A percentile compares a stretch with the other conserved stretches of the same genome.
phyloP scores from a whole-genome alignment of 2,797 vertebrate species.

The Macroramphosus scolopax region DNA sequence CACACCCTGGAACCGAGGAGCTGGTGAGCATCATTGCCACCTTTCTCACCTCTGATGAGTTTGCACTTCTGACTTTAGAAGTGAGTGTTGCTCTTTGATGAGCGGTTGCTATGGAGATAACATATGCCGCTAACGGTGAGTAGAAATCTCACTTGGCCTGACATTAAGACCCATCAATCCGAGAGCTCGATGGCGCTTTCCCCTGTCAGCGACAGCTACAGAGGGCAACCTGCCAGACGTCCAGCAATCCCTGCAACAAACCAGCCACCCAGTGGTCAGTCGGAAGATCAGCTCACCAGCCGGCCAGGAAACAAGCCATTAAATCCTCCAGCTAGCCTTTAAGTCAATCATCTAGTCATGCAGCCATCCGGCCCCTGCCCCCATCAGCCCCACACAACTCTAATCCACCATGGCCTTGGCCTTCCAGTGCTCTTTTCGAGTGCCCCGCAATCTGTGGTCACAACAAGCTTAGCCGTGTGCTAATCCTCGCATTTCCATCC shows the following conservation, averaged over 20 bases:
- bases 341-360: constrained; percentile 34
- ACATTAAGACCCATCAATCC: constrained; percentile 42
- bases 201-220: constrained; percentile 38
- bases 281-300: constrained; percentile 8
- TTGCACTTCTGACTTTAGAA: too few relatives aligned
- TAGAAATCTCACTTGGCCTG: constrained; percentile 34
- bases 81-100: constrained; percentile 28
- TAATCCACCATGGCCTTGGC: constrained; percentile 60
- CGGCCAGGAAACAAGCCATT: constrained; percentile 19
- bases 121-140: not conserved
- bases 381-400: constrained; percentile 23
- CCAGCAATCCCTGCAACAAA: constrained; percentile 27
- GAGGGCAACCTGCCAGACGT: constrained; percentile 44
- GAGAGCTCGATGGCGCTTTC: constrained; percentile 34
- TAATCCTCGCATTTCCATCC: constrained; percentile 68
- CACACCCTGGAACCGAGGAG: too few relatives aligned
- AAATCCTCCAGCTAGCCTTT: constrained; percentile 37
- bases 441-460: constrained; percentile 73
- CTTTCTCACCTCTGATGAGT: too few relatives aligned
- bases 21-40: too few relatives aligned
- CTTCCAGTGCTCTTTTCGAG: constrained; percentile 62
- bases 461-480: constrained; percentile 67
- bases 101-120: constrained; percentile 14
- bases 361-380: constrained; percentile 19
- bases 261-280: constrained; percentile 19